Evolutionary conservation across 2,113 vertebrate genomes (phyloP), one percentile per base, ranked within the genome.

Genomic region (Pseudolaguvia tuberculata): DNA sequence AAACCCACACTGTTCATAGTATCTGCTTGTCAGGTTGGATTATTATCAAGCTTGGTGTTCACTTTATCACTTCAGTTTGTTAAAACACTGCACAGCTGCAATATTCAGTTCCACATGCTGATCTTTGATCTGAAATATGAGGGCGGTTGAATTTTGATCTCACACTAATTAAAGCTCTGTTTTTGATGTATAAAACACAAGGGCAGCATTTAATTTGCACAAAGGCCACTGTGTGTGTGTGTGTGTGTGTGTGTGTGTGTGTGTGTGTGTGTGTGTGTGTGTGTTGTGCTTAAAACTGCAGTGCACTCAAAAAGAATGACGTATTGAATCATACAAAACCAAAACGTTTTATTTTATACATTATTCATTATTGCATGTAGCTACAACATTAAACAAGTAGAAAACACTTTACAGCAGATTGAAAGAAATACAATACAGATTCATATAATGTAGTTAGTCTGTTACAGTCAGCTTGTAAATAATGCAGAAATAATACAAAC

Each of bases 61-160:
- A 56, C 29, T 57, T 59, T 73, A 50, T 80, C 62, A 62, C 63
- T 12, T 31, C 25, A 52, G 13, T 25, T 20, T 12, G 29, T 72
- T 59, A 72, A 48, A 35, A 31, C 62, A 21, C 29, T 70, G 27
- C 25, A 45, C 7, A 42, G 50, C n/a, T 55, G 61, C 50, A 66
- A 59, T 55, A 29, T 39, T 15, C 4, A 0, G 27, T 68, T 48
- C 9, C 21, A 31, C 21, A 39, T 18, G 39, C 20, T 72, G 69
- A 72, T 67, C 78, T 80, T 76, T 76, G 69, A 73, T 25, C 47
- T 67, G 68, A 76, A 72, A 35, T 48, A 29, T 39, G 45, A 21
- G 2, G 27, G 27, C 6, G 51, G 31, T 4, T 65, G 31, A 23
- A 39, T 57, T 50, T 52, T 73, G 27, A 73, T 52, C 27, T 25